Conservation (phyloP, 1,140 invertebrate genomes). For the Leptopilina boulardi region DNA sequence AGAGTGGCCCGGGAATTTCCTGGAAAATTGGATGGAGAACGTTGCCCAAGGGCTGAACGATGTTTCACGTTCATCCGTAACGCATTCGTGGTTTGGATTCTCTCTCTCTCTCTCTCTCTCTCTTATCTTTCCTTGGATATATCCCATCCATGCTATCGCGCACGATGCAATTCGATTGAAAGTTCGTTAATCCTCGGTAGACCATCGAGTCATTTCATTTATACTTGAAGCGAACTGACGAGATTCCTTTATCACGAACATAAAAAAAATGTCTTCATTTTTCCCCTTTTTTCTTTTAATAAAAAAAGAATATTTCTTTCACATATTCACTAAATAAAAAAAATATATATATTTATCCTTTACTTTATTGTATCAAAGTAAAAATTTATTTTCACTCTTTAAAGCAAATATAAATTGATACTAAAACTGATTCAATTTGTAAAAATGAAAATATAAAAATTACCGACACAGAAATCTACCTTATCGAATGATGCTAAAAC, state of each 20-base stretch:
- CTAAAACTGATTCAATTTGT: too few relatives aligned
- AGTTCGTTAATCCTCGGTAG: conserved; percentile 46
- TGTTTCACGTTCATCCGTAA: conserved; percentile 43
- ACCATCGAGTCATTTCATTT: conserved; percentile 43
- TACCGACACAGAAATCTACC: too few relatives aligned
- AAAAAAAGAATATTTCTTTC: too few relatives aligned
- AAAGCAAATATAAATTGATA: too few relatives aligned
- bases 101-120: conserved; percentile 29
- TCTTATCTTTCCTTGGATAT: conserved; percentile 26
- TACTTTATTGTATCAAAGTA: too few relatives aligned
- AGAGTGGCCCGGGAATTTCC: conserved; percentile 41
- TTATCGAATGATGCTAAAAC: too few relatives aligned
- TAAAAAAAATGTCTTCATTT: neutral
- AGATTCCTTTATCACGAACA: conserved; percentile 17
- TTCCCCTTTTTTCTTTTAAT: neutral
- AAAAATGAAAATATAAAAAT: too few relatives aligned
- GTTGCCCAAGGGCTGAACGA: conserved; percentile 44
- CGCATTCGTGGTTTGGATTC: conserved; percentile 36
- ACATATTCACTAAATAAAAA: too few relatives aligned
- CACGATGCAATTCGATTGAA: conserved; percentile 47
- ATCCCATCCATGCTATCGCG: neutral
- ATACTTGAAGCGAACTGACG: conserved; percentile 18
- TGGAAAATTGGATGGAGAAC: conserved; percentile 47
- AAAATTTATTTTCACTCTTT: too few relatives aligned
- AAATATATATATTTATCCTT: too few relatives aligned